A percentile compares a stretch with the other conserved stretches of the same genome.
phyloP scores from a whole-genome alignment of 1,140 invertebrate species.

The Teleopsis dalmanni region DNA sequence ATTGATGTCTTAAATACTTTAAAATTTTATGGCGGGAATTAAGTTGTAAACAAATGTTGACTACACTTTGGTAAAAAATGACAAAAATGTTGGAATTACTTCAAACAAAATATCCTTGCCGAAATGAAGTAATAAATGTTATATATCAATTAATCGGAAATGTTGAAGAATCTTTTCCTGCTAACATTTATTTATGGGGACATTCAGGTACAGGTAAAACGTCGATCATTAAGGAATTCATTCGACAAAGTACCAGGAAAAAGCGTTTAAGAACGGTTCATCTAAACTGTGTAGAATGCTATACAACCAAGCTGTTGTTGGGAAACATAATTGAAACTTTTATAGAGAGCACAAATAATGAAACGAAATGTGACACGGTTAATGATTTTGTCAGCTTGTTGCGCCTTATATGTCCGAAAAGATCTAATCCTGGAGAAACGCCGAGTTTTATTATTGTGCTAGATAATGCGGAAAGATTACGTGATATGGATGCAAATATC shows the following conservation, averaged over 20 bases:
- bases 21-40: no score
- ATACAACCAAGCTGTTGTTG: conserved; percentile 64
- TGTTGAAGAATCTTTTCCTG: conserved; percentile 50
- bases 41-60: no score
- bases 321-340: conserved; percentile 60
- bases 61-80: no score
- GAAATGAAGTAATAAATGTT: neutral
- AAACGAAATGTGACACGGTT: conserved; percentile 60
- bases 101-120: neutral
- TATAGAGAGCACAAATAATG: neutral
- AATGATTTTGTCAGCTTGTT: conserved; percentile 63
- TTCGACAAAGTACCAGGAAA: conserved; percentile 43
- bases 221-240: conserved; percentile 53
- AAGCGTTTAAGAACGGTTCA: conserved; percentile 56
- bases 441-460: conserved; percentile 57
- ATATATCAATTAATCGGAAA: neutral
- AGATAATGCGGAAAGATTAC: conserved; percentile 70
- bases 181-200: conserved; percentile 67
- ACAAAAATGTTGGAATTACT: no score
- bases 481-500: conserved; percentile 64
- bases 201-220: conserved; percentile 75
- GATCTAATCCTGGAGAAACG: no score
- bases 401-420: conserved; percentile 28
- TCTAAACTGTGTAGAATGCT: conserved; percentile 78
- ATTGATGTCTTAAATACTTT: no score